A percentile compares a stretch with the other conserved stretches of the same genome.
Conservation (phyloP, 2,797 vertebrate genomes). For the Thalassophryne amazonica region DNA sequence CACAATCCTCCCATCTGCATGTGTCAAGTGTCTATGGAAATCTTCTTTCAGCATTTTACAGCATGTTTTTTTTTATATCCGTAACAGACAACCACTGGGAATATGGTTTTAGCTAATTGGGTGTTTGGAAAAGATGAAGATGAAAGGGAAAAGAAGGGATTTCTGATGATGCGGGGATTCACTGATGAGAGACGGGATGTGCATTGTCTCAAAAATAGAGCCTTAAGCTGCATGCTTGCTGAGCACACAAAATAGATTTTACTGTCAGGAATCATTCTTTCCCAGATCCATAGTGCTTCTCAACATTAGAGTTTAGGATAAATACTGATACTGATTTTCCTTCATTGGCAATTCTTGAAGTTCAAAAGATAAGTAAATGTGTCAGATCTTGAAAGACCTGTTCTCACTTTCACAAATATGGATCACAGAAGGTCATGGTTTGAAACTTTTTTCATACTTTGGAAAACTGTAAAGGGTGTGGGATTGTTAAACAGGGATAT, state of each 20-base stretch:
- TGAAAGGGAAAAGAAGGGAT: constrained; percentile 42
- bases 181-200: constrained; percentile 18
- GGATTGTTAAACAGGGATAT: too few relatives aligned
- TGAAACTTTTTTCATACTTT: too few relatives aligned
- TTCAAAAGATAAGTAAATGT: too few relatives aligned
- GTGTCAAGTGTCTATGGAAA: constrained; percentile 19
- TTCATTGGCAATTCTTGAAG: constrained; percentile 27
- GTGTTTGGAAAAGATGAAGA: constrained; percentile 44
- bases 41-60: constrained; percentile 8
- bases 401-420: too few relatives aligned
- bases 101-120: constrained; percentile 54
- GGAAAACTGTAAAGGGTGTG: too few relatives aligned
- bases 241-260: constrained; percentile 58
- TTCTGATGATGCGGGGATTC: constrained; percentile 55
- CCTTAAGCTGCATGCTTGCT: constrained; percentile 49
- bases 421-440: too few relatives aligned
- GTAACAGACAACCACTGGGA: constrained; percentile 25
- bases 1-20: neutral
- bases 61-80: constrained; percentile 26
- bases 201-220: constrained; percentile 58
- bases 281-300: constrained; percentile 45
- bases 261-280: constrained; percentile 55
- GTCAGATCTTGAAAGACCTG: too few relatives aligned
- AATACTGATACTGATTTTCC: constrained; percentile 17
- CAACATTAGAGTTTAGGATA: constrained; percentile 52